A percentile compares a stretch with the other conserved stretches of the same genome.
phyloP scores from a whole-genome alignment of 37 sponge, comb jelly and placozoan genomes.

The Mnemiopsis leidyi region DNA sequence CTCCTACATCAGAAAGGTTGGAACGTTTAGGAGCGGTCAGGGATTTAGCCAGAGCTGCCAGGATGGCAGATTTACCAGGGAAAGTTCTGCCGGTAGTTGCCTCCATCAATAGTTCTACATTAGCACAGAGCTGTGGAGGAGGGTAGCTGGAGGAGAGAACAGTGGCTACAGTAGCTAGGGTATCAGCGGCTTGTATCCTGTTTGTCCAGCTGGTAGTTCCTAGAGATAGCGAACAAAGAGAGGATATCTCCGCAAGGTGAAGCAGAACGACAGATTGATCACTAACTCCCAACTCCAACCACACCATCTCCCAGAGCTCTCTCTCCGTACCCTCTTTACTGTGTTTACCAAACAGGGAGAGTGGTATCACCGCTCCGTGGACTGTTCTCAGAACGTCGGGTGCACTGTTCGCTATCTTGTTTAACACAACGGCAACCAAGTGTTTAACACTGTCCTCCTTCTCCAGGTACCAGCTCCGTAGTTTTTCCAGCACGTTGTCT shows the following conservation, averaged over 20 bases:
- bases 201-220: background rate
- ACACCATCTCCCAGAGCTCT: constrained; percentile 22
- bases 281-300: constrained; percentile 53
- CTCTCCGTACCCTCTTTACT: background rate
- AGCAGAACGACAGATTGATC: background rate
- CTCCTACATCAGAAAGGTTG: background rate
- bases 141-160: constrained; percentile 1
- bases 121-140: background rate
- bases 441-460: constrained; percentile 2
- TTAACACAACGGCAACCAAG: background rate
- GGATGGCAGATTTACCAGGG: constrained; percentile 29
- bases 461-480: constrained; percentile 39
- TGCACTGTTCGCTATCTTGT: constrained; percentile 35
- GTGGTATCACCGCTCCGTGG: background rate
- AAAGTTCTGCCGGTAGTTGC: constrained; percentile 26
- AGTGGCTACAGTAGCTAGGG: background rate
- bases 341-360: constrained; percentile 34
- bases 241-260: constrained; percentile 8
- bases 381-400: constrained; percentile 20
- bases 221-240: background rate
- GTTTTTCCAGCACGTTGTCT: constrained; percentile 14
- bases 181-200: background rate
- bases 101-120: background rate
- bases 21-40: background rate
- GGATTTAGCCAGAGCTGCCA: background rate